Evolutionary conservation across 1,140 invertebrate species (phyloP).

Genomic region (Oscheius sp.): DNA sequence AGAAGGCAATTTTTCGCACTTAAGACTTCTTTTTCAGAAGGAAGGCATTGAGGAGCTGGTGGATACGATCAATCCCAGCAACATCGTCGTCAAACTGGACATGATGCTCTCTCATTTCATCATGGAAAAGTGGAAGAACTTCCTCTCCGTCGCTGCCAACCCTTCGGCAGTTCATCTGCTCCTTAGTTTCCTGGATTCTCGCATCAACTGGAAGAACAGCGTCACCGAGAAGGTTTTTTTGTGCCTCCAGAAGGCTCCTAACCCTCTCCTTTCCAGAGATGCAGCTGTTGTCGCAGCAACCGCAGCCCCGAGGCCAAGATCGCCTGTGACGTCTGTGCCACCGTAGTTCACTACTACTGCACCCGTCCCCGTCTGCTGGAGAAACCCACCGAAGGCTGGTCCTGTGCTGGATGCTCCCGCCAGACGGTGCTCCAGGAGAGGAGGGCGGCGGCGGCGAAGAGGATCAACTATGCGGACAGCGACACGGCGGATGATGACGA

Average conservation of each 20-base stretch:
- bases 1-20: too few species aligned
- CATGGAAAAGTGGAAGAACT: neutral
- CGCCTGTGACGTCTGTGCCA: neutral
- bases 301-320: neutral
- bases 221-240: neutral
- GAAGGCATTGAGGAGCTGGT: neutral
- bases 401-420: neutral
- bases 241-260: too few species aligned
- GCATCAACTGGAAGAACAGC: conserved; percentile 18
- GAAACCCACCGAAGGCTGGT: neutral
- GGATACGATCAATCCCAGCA: neutral
- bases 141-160: neutral
- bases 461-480: neutral
- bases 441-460: neutral
- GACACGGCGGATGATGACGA: neutral
- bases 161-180: conserved; percentile 26
- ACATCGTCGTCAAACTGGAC: neutral
- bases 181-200: conserved; percentile 16
- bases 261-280: too few species aligned
- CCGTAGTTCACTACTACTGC: neutral
- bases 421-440: neutral
- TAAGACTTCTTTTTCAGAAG: neutral
- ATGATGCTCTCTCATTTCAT: neutral
- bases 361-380: neutral
- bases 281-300: neutral